Evolutionary conservation across 1,140 invertebrate species (phyloP).

Genomic region (Drosophila sucinea): DNA sequence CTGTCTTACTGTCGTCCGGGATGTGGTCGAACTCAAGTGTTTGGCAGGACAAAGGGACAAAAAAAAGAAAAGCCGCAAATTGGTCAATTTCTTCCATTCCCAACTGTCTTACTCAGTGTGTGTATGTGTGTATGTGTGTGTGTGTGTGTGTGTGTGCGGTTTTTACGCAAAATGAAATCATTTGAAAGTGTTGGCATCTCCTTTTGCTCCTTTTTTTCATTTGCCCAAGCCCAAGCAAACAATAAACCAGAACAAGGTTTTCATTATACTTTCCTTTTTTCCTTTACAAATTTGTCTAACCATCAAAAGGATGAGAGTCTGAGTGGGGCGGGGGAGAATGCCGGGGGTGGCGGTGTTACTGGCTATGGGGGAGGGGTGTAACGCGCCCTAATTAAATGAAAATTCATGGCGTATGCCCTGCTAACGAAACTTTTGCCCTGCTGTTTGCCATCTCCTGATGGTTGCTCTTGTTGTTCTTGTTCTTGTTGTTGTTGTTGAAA

Average conservation of each 20-base stretch:
- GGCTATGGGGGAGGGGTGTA: conserved; percentile 13
- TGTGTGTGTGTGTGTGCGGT: conserved; percentile 43
- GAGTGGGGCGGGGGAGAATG: not conserved
- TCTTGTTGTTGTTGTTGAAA: conserved; percentile 34
- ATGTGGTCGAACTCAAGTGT: conserved; percentile 31
- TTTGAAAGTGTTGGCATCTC: conserved; percentile 66
- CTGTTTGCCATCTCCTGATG: conserved; percentile 37
- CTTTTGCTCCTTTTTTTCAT: conserved; percentile 1
- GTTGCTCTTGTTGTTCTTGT: conserved; percentile 25
- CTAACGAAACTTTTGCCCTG: conserved; percentile 64
- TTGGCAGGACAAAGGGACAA: conserved; percentile 23
- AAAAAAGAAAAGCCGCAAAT: conserved; percentile 38
- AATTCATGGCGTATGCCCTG: conserved; percentile 74
- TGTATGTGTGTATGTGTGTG: not conserved
- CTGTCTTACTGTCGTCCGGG: conserved; percentile 4
- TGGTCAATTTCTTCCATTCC: conserved; percentile 32
- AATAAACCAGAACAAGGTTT: conserved; percentile 66
- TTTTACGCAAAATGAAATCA: conserved; percentile 74
- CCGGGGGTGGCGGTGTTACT: conserved; percentile 1
- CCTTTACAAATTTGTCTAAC: conserved; percentile 63
- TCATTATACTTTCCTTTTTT: conserved; percentile 36
- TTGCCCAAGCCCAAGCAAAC: conserved; percentile 55
- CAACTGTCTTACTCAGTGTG: conserved; percentile 3
- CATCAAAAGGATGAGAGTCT: conserved; percentile 62
- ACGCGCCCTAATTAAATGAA: conserved; percentile 76